These are phyloP conservation scores for Nemotelus nigrinus DNA, from an alignment of 2,888 invertebrate species.

Conservation along the genomic window DNA sequence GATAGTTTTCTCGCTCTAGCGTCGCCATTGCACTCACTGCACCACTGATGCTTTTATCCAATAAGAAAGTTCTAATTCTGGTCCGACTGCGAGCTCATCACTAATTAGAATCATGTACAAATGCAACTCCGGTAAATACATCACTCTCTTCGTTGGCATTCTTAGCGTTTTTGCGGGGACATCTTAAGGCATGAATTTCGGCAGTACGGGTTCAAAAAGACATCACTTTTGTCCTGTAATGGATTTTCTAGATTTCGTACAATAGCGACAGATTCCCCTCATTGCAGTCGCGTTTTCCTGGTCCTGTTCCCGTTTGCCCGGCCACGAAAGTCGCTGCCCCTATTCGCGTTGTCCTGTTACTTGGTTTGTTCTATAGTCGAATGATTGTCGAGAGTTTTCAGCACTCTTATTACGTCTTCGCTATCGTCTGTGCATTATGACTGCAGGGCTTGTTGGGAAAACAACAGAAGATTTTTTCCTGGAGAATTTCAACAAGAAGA, in stretches of 20 bases:
- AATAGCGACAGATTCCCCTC: background rate
- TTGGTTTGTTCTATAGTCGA: background rate
- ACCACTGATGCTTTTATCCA: constrained; percentile 15
- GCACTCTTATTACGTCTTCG: background rate
- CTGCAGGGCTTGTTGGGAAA: constrained; percentile 30
- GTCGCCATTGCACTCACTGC: constrained; percentile 31
- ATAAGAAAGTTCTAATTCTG: constrained; percentile 4
- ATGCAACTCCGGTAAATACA: background rate
- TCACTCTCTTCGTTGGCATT: no score
- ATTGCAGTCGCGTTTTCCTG: background rate
- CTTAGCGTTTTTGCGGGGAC: no score
- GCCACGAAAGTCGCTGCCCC: background rate
- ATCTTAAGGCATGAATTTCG: background rate
- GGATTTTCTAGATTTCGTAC: background rate
- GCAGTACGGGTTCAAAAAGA: no score
- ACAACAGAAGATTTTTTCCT: constrained; percentile 39
- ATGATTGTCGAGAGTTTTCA: background rate
- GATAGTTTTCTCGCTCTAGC: constrained; percentile 16
- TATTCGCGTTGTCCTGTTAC: constrained; percentile 8
- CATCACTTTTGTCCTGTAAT: background rate
- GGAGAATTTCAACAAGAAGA: constrained; percentile 37
- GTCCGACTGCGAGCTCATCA: background rate
- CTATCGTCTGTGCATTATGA: constrained; percentile 28
- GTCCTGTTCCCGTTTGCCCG: background rate
- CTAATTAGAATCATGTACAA: background rate